Evolutionary conservation across 1,140 invertebrate genomes (phyloP).

Genomic region (Euura lappo): DNA sequence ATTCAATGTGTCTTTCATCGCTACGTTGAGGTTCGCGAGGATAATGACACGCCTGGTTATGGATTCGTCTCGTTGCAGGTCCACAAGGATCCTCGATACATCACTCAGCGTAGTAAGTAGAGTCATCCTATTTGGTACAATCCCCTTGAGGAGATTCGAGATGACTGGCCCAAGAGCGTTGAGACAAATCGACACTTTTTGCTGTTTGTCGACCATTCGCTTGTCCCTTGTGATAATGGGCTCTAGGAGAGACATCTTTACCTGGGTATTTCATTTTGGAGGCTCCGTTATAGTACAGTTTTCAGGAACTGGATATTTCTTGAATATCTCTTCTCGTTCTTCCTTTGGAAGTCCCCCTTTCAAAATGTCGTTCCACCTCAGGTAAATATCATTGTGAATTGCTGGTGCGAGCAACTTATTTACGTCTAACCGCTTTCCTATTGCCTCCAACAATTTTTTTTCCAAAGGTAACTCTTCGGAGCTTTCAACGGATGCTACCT

Average conservation of each 20-base stretch:
- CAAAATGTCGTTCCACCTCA: constrained; percentile 19
- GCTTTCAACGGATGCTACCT: too few relatives aligned
- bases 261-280: constrained; percentile 26
- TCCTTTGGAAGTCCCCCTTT: constrained; percentile 21
- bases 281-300: constrained; percentile 23
- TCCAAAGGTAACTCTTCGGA: background rate
- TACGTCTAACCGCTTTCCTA: background rate
- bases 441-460: background rate
- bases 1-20: constrained; percentile 14
- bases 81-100: background rate
- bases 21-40: constrained; percentile 8
- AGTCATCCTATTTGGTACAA: background rate
- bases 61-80: background rate
- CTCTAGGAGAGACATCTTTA: constrained; percentile 23
- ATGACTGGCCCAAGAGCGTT: constrained; percentile 1
- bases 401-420: background rate
- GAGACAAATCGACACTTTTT: constrained; percentile 17
- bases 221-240: constrained; percentile 25
- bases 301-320: constrained; percentile 21
- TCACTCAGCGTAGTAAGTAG: background rate
- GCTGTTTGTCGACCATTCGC: constrained; percentile 17
- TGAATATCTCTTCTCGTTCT: constrained; percentile 13
- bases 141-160: background rate
- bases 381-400: constrained; percentile 24
- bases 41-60: constrained; percentile 17